Evolutionary conservation across 2,113 vertebrate species (phyloP).

Genomic region (Brachyhypopomus gauderio): DNA sequence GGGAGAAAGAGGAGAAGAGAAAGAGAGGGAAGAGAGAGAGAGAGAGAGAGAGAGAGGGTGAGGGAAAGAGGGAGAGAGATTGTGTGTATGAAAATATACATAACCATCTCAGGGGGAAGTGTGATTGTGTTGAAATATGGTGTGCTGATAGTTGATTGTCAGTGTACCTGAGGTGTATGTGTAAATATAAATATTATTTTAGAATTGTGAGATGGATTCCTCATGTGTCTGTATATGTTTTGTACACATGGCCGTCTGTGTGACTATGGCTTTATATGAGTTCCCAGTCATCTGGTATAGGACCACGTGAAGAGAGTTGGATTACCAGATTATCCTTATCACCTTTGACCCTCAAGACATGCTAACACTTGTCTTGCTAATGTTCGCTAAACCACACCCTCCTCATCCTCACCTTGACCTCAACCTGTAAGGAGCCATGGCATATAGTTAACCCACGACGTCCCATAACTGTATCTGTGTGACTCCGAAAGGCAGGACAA

Average conservation of each 20-base stretch:
- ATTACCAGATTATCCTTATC: slow-evolving; percentile 78
- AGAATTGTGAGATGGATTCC: too few species aligned
- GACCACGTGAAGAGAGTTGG: slow-evolving; percentile 78
- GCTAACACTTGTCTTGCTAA: slow-evolving; percentile 60
- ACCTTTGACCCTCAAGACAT: slow-evolving; percentile 68
- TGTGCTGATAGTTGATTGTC: too few species aligned
- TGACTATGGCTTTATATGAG: slow-evolving; percentile 16
- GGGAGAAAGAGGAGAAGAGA: slow-evolving; percentile 58
- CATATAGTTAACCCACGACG: slow-evolving; percentile 4
- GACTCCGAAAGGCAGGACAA: too few species aligned
- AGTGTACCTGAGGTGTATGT: too few species aligned
- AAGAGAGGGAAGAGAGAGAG: slow-evolving; percentile 38
- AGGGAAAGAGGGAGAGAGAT: slow-evolving; percentile 37
- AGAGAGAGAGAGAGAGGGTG: slow-evolving; percentile 36
- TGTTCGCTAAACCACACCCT: slow-evolving; percentile 25
- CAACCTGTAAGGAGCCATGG: slow-evolving; percentile 14
- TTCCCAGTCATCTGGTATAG: not conserved
- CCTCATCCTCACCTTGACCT: slow-evolving; percentile 32
- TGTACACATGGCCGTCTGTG: not conserved
- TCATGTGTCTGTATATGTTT: too few species aligned
- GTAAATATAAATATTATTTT: too few species aligned
- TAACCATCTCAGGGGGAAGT: not conserved
- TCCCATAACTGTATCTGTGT: not conserved
- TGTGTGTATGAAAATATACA: slow-evolving; percentile 24
- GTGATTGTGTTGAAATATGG: too few species aligned